Evolutionary conservation across 2,797 vertebrate genomes (phyloP).

Genomic region (Poecilia velifera): DNA sequence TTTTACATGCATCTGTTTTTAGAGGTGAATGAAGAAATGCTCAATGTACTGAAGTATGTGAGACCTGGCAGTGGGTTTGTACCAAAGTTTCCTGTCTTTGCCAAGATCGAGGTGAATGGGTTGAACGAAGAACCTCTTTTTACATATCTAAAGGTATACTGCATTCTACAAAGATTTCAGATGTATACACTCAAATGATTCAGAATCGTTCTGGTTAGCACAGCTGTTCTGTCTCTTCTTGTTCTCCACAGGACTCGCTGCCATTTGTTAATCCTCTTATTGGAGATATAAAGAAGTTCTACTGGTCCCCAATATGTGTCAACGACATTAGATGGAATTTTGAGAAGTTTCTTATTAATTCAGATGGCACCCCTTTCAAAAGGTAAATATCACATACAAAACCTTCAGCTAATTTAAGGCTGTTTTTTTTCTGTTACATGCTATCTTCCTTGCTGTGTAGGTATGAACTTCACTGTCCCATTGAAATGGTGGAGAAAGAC

Average conservation of each 20-base stretch:
- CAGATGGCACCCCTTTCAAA: conserved; percentile 77
- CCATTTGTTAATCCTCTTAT: conserved; percentile 82
- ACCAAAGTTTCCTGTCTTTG: conserved; percentile 84
- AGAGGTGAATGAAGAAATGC: conserved; percentile 83
- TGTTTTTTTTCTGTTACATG: neutral
- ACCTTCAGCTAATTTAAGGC: neutral
- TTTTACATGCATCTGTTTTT: conserved; percentile 17
- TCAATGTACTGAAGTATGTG: conserved; percentile 79
- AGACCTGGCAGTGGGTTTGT: conserved; percentile 82
- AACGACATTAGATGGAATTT: conserved; percentile 87
- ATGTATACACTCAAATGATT: neutral
- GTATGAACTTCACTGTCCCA: conserved; percentile 79
- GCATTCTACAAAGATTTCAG: neutral
- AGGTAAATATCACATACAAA: conserved; percentile 65
- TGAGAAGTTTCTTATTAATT: conserved; percentile 83
- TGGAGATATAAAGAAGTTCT: conserved; percentile 82
- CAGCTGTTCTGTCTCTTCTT: conserved; percentile 8
- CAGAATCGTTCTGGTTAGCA: neutral
- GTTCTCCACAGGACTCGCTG: conserved; percentile 72
- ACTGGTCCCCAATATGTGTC: conserved; percentile 83
- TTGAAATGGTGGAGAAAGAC: conserved; percentile 78
- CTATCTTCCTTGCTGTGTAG: conserved; percentile 59
- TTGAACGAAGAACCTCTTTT: conserved; percentile 81
- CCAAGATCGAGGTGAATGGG: conserved; percentile 83
- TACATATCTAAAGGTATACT: conserved; percentile 80